Conservation (phyloP, 2,113 vertebrate genomes). For the Sterna hirundo region DNA sequence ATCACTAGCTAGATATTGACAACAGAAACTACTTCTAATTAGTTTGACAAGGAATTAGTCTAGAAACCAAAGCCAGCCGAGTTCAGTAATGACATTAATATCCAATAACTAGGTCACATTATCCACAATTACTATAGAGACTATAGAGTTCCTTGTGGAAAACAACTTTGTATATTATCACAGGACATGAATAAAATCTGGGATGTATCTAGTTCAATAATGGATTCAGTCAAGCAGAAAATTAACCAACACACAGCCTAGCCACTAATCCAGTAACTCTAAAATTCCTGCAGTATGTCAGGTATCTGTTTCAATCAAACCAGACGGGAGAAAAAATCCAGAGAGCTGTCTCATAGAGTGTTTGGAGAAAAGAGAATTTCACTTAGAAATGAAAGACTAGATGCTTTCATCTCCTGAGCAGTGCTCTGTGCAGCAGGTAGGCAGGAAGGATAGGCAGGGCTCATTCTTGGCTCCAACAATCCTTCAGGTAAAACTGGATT, state of each 20-base stretch:
- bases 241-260: neutral
- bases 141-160: neutral
- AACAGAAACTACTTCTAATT: neutral
- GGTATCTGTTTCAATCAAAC: slow-evolving; percentile 17
- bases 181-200: neutral
- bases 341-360: neutral
- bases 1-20: neutral
- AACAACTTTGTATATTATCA: neutral
- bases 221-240: slow-evolving; percentile 25
- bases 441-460: neutral
- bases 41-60: neutral
- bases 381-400: neutral
- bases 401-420: neutral
- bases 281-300: neutral
- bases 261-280: neutral
- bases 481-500: neutral
- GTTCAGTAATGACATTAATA: neutral
- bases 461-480: neutral
- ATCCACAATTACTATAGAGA: neutral
- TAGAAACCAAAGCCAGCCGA: neutral
- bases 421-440: neutral
- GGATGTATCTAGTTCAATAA: neutral
- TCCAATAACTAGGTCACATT: neutral
- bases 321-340: neutral
- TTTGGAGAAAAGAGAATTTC: neutral